Percentiles rank a stretch among this genome's conserved stretches.
These are phyloP conservation scores for Nephrotoma appendiculata DNA, from an alignment of 2,888 invertebrate genomes.

Conservation along the genomic window DNA sequence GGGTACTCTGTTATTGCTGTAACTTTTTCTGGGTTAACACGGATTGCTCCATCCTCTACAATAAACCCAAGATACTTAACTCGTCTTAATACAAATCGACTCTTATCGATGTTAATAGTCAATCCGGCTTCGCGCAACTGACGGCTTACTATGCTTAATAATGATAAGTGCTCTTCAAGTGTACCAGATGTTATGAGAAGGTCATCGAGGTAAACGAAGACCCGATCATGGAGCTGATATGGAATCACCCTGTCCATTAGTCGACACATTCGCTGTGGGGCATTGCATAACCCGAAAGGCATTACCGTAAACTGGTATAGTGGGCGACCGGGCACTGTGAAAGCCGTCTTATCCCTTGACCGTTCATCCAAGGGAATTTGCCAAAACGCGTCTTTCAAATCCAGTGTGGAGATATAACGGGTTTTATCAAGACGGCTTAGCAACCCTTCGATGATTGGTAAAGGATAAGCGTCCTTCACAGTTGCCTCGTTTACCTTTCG, in stretches of 20 bases:
- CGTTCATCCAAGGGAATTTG: constrained; percentile 11
- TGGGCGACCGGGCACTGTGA: constrained; percentile 11
- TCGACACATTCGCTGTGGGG: background rate
- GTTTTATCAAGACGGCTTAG: constrained; percentile 17
- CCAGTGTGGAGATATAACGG: constrained; percentile 16
- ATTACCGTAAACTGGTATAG: background rate
- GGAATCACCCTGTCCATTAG: background rate
- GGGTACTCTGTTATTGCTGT: no score
- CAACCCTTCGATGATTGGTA: constrained; percentile 13
- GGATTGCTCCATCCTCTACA: no score
- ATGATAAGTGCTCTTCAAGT: background rate
- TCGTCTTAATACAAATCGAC: background rate
- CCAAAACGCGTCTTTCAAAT: constrained; percentile 15
- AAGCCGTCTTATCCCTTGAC: constrained; percentile 15
- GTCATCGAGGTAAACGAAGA: constrained; percentile 1
- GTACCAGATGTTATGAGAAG: background rate
- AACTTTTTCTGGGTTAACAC: no score
- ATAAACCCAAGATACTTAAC: no score
- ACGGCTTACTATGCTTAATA: background rate
- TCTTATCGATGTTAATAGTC: background rate
- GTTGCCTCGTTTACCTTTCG: constrained; percentile 17
- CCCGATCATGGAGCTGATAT: background rate
- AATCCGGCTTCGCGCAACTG: background rate
- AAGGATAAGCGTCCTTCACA: constrained; percentile 9
- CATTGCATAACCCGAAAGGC: background rate